Evolutionary conservation across 2,888 invertebrate species (phyloP).

Genomic region (Ommatoiulus sabulosus): DNA sequence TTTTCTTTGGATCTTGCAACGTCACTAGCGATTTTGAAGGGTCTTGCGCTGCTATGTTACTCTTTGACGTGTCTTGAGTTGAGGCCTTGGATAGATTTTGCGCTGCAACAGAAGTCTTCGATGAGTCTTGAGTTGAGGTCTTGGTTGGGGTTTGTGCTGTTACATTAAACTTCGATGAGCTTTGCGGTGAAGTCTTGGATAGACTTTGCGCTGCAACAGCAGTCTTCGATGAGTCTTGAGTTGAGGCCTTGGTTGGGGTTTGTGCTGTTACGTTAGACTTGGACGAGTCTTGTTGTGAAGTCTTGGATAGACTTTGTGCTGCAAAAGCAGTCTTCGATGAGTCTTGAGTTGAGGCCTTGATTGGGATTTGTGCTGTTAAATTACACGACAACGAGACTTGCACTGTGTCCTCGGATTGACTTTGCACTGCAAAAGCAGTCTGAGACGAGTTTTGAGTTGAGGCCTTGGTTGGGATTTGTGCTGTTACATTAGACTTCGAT

Average conservation of each 20-base stretch:
- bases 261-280: not conserved
- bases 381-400: too few relatives aligned
- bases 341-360: too few relatives aligned
- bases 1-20: not conserved
- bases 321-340: not conserved
- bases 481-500: too few relatives aligned
- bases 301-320: not conserved
- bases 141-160: not conserved
- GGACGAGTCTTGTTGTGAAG: not conserved
- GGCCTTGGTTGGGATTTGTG: too few relatives aligned
- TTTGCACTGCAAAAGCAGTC: too few relatives aligned
- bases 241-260: not conserved
- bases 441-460: too few relatives aligned
- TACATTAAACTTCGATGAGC: not conserved
- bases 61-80: not conserved
- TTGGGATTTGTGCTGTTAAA: too few relatives aligned
- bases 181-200: not conserved
- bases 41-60: not conserved
- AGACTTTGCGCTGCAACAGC: too few relatives aligned
- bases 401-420: too few relatives aligned
- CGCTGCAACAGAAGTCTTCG: not conserved
- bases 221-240: not conserved
- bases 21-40: not conserved
- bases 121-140: not conserved
- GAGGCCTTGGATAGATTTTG: not conserved